These are phyloP conservation scores for Octopus bimaculoides DNA, from an alignment of 1,140 invertebrate species.

Conservation along the genomic window DNA sequence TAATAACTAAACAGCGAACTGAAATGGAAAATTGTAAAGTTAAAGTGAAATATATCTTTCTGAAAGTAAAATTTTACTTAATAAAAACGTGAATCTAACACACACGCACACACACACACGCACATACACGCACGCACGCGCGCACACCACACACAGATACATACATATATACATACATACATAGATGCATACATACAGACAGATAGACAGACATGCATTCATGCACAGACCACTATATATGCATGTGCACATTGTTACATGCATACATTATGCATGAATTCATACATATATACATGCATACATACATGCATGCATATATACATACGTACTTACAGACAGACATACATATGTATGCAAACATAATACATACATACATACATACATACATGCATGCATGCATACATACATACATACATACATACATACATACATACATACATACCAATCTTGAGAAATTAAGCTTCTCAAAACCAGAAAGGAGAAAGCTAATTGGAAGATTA, in stretches of 20 bases:
- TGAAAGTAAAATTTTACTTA: not conserved
- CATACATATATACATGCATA: not conserved
- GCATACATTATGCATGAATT: not conserved
- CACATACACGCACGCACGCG: not conserved
- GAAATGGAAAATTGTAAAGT: too few species aligned
- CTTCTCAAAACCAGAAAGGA: too few species aligned
- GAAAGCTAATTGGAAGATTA: too few species aligned
- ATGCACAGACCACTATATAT: not conserved
- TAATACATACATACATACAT: not conserved
- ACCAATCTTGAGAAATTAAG: too few species aligned
- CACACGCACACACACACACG: slow-evolving; percentile 14
- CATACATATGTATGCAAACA: not conserved
- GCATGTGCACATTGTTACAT: not conserved
- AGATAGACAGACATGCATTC: not conserved
- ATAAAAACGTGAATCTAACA: not conserved
- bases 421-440: too few species aligned
- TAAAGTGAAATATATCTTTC: not conserved
- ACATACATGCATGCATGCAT: not conserved
- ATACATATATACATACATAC: not conserved
- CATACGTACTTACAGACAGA: not conserved
- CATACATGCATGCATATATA: not conserved
- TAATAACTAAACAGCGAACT: too few species aligned
- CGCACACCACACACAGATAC: not conserved
- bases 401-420: not conserved
- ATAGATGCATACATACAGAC: not conserved